Evolutionary conservation across 1,140 invertebrate species (phyloP), one percentile per base, ranked within the genome.

Genomic region (Drosophila gunungcola): DNA sequence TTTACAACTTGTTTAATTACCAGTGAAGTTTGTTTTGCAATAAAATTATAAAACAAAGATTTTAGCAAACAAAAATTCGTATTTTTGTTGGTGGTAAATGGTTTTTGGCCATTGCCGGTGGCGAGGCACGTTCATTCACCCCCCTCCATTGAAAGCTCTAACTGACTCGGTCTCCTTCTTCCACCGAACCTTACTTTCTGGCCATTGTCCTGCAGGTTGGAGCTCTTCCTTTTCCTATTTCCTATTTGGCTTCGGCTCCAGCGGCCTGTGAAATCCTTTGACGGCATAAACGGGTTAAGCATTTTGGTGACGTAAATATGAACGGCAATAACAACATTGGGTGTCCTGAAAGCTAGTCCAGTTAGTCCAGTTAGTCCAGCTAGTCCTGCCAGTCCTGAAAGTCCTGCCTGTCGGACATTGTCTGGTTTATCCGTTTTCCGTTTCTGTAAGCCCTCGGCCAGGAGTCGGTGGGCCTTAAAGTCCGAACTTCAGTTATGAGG

Each of bases 241-340:
- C 51, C 67, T 36, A 49, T 54, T 64, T 53, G 49, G 58, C 46
- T 38, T 68, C 52, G 32, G 46, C 55, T 60, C 43, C 73, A 73
- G 60, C 55, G 49, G 61, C 25, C 76, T 78, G 76, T 78, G 49
- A 65, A 78, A 78, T 78, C 67, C 75, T 60, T 78, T 78, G 73
- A 73, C 60, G 75, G 60, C 76, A 67, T 78, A 78, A 78, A 78
- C 75, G 75, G 67, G 74, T 72, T 78, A 79, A 78, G 76, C 53
- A 73, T 77, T 77, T 78, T 52, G 55, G 67, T 78, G 76, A 78
- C 76, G 75, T 73, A 73, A 73, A 78, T 70, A 65, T 72, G 65
- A 78, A 46, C 41, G 41, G 61, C 57, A 63, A 43, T 38, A 61
- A 46, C 56, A 60, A 56, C 45, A 52, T 27, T 25, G 13, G 38